Base-by-base conservation (phyloP, 2,888 invertebrate genomes). In the Eubasilissa splendida region DNA sequence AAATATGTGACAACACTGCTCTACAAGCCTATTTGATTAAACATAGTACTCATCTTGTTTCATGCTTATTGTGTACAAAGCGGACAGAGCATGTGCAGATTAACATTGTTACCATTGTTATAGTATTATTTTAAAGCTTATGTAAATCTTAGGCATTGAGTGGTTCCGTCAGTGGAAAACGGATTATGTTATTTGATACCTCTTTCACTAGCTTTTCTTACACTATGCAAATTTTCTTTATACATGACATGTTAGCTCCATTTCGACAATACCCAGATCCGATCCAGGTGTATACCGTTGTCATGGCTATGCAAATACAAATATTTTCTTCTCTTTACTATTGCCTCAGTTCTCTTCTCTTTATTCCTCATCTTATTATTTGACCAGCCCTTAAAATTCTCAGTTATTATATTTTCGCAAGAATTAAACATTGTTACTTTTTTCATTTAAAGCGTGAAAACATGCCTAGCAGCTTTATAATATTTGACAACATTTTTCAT, bases 1-100 rank as follows among this genome's bases (percentile, higher is more conserved):
- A 99, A 99, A 92, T 99, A 99, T 90, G 99, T 99, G 59, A 99
- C 99, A 31, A 99, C 99, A 33, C 92, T 99, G 81, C 92, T 99
- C 12, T 99, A 99, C 90, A 99, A 99, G 88, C 99, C 99, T 75
- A 99, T 99, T 86, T 96, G 94, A 92, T 81, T 80, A 60, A 68
- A 31, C n/a, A 65, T 76, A n/a, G 42, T 14, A 70, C 52, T 22
- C 14, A 22, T 65, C 65, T 77, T 14, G 53, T 68, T 68, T 3
- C 11, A 7, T 11, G 68, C 68, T 58, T 56, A 58, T 53, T 68
- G 68, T 76, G 80, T 80, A 59, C 59, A 66, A 53, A 53, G 53
- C 53, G 65, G 66, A 53, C 63, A 56, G 56, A 68, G 42, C 9
- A n/a, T 78, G 63, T 63, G 52, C 77, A 71, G 77, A 58, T 65